A percentile compares a stretch with the other conserved stretches of the same genome.
Conservation (phyloP, 1,140 invertebrate genomes). For the Bombus sylvicola region DNA sequence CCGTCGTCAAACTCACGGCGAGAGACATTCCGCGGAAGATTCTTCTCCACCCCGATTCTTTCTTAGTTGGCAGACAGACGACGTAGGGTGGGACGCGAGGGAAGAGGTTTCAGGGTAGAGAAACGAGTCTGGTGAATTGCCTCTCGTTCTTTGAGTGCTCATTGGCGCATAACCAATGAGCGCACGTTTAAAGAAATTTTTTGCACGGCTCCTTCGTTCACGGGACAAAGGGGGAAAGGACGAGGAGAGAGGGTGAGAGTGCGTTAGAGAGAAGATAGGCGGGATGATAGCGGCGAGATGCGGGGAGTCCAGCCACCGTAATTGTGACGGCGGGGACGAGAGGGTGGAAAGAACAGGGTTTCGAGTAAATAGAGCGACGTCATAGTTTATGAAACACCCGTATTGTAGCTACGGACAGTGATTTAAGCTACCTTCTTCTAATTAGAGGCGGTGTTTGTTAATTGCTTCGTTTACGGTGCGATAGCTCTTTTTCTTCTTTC, state of each 20-base stretch:
- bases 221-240: background rate
- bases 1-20: conserved; percentile 15
- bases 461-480: conserved; percentile 14
- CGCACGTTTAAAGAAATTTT: conserved; percentile 46
- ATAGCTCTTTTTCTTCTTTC: background rate
- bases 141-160: conserved; percentile 46
- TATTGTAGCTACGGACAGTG: background rate
- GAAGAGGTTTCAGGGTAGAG: background rate
- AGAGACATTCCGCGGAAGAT: conserved; percentile 29
- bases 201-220: conserved; percentile 22
- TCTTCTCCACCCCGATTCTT: background rate
- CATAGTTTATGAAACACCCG: conserved; percentile 37
- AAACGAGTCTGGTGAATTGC: conserved; percentile 39
- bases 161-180: conserved; percentile 47
- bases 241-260: no score
- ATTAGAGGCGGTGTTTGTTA: conserved; percentile 21
- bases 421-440: conserved; percentile 5
- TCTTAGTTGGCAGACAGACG: conserved; percentile 21
- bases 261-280: background rate
- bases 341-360: no score
- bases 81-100: background rate
- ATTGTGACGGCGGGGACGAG: background rate
- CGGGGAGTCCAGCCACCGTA: background rate
- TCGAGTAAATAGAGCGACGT: conserved; percentile 22
- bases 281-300: background rate